A percentile compares a stretch with the other conserved stretches of the same genome.
Conservation (phyloP, 2,797 vertebrate species). For the Urophycis tenuis region DNA sequence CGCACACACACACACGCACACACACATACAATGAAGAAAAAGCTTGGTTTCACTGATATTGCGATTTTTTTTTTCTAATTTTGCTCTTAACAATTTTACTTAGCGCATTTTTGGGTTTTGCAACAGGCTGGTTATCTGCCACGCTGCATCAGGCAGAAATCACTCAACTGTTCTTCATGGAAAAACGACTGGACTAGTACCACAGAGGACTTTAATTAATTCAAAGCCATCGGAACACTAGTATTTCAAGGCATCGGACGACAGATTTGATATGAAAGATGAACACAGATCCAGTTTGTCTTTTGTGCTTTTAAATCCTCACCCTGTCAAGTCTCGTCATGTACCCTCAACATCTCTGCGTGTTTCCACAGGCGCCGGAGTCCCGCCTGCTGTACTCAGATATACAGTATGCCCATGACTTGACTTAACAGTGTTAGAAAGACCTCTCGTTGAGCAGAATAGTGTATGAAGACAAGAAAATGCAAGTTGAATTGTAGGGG, state of each 20-base stretch:
- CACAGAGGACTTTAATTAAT: not conserved
- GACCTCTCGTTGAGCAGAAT: too few relatives aligned
- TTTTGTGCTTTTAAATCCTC: not conserved
- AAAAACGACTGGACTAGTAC: not conserved
- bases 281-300: not conserved
- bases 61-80: not conserved
- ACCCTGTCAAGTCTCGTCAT: not conserved
- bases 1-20: not conserved
- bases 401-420: too few relatives aligned
- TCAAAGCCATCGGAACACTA: not conserved
- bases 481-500: too few relatives aligned
- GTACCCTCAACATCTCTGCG: not conserved
- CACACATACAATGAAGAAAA: not conserved
- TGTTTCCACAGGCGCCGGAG: too few relatives aligned
- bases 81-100: constrained; percentile 4
- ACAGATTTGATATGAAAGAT: not conserved
- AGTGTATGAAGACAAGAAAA: too few relatives aligned
- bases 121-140: not conserved
- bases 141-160: constrained; percentile 1
- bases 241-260: not conserved
- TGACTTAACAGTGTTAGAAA: too few relatives aligned
- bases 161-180: not conserved
- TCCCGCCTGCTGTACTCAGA: too few relatives aligned
- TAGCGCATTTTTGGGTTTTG: not conserved
- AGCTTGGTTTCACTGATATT: not conserved